These are phyloP conservation scores for Hymenopus coronatus DNA, from an alignment of 2,888 invertebrate genomes.

Conservation along the genomic window DNA sequence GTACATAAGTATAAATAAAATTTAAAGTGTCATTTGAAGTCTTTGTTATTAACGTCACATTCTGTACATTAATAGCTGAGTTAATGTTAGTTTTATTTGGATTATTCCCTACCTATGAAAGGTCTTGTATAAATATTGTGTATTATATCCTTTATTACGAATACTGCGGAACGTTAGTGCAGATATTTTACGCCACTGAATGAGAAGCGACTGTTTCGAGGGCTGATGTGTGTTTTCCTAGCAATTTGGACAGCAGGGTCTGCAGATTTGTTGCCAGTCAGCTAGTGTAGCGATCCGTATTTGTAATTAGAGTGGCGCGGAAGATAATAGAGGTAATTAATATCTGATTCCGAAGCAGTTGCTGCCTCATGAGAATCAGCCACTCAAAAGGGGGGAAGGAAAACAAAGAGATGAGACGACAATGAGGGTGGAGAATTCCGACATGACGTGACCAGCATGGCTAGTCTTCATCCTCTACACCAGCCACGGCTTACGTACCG, in stretches of 20 bases:
- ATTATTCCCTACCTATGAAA: too few relatives aligned
- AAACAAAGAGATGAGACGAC: background rate
- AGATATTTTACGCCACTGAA: too few relatives aligned
- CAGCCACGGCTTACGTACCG: background rate
- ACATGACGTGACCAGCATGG: background rate
- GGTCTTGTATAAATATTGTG: too few relatives aligned
- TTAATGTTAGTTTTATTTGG: too few relatives aligned
- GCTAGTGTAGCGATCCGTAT: background rate
- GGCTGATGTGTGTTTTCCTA: too few relatives aligned
- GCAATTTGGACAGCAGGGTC: background rate
- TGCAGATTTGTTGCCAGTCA: background rate
- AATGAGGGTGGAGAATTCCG: background rate
- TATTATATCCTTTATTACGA: too few relatives aligned
- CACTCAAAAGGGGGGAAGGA: background rate
- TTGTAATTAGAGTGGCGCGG: background rate
- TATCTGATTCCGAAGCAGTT: background rate
- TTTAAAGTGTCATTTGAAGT: too few relatives aligned
- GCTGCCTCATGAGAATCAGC: background rate
- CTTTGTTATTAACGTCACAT: too few relatives aligned
- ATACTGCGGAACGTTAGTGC: too few relatives aligned
- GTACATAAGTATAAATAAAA: too few relatives aligned
- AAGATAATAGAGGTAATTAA: background rate
- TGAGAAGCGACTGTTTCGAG: too few relatives aligned
- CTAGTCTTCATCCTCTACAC: background rate
- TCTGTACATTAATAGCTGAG: too few relatives aligned